Evolutionary conservation across 2,888 invertebrate genomes (phyloP).

Genomic region (Drosophila mimica): DNA sequence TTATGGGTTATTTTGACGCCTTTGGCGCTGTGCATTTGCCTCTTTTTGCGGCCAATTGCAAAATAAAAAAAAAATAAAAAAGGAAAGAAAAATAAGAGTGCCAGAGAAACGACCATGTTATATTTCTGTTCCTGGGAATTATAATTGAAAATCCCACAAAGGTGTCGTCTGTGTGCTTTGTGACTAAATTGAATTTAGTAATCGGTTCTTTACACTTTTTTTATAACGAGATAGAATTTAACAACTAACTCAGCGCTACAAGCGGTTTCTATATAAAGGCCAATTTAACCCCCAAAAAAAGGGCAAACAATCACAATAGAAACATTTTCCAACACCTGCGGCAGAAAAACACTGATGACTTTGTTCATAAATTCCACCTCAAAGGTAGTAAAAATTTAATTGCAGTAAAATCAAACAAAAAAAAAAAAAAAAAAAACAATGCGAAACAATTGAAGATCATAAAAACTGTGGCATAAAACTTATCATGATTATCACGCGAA

Average conservation of each 20-base stretch:
- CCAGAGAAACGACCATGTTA: slow-evolving; percentile 50
- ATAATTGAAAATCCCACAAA: slow-evolving; percentile 79
- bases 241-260: slow-evolving; percentile 36
- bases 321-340: slow-evolving; percentile 16
- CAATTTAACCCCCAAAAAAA: neutral
- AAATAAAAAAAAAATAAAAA: slow-evolving; percentile 3
- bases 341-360: slow-evolving; percentile 12
- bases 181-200: slow-evolving; percentile 79
- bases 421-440: slow-evolving; percentile 1
- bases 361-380: slow-evolving; percentile 19
- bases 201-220: slow-evolving; percentile 59
- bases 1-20: slow-evolving; percentile 75
- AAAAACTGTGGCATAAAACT: slow-evolving; percentile 17
- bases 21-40: slow-evolving; percentile 67
- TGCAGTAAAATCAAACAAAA: neutral
- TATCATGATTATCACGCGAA: slow-evolving; percentile 44
- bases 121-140: slow-evolving; percentile 70
- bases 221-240: slow-evolving; percentile 37
- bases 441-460: slow-evolving; percentile 25
- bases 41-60: slow-evolving; percentile 47
- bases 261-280: neutral
- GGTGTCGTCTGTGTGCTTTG: slow-evolving; percentile 75
- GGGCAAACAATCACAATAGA: slow-evolving; percentile 16
- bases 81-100: slow-evolving; percentile 20
- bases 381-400: slow-evolving; percentile 36